phyloP scores from a whole-genome alignment of 2,113 vertebrate genomes.

The Microtus oregoni region DNA sequence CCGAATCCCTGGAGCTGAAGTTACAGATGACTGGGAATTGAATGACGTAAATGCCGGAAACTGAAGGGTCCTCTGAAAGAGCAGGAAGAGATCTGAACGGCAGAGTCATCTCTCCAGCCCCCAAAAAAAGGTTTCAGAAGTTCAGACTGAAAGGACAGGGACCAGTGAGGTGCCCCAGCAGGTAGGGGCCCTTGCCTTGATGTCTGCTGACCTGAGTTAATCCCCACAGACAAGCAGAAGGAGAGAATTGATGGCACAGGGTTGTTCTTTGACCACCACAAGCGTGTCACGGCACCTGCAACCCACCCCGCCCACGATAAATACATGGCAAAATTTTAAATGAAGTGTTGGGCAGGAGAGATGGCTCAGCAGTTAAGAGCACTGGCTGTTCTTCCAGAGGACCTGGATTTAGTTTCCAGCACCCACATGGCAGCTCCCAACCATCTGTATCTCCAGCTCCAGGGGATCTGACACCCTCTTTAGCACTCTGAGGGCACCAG shows the following conservation, averaged over 20 bases:
- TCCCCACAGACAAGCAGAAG: not conserved
- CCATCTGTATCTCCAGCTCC: not conserved
- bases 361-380: not conserved
- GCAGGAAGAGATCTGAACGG: not conserved
- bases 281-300: accelerated
- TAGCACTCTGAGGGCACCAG: not conserved
- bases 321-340: not conserved
- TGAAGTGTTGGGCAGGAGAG: not conserved
- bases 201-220: not conserved
- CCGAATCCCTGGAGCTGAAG: not conserved
- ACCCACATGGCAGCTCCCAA: not conserved
- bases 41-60: not conserved
- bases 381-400: not conserved
- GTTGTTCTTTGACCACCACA: not conserved
- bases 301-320: too few relatives aligned
- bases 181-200: not conserved
- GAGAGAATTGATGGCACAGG: not conserved
- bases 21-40: not conserved
- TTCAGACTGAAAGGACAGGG: not conserved
- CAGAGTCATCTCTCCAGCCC: not conserved
- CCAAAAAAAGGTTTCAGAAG: not conserved
- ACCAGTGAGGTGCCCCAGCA: not conserved
- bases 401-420: not conserved
- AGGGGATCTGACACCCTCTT: not conserved
- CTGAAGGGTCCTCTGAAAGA: not conserved